These are phyloP conservation scores for Lepilemur ruficaudatus DNA, from an alignment of 2,797 vertebrate species.

Conservation along the genomic window DNA sequence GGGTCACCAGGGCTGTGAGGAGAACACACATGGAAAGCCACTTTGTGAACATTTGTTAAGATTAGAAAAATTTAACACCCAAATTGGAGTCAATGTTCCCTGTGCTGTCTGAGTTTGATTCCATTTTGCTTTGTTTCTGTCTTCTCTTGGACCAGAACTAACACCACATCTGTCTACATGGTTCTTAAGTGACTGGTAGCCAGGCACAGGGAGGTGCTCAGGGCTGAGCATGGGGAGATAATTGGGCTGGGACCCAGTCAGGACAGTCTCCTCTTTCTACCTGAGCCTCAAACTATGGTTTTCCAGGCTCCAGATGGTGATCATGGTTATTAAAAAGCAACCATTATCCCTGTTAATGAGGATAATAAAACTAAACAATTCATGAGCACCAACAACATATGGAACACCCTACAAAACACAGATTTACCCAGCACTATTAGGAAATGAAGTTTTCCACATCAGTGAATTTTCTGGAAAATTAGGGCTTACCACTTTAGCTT, in stretches of 20 bases:
- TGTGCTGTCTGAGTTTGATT: neutral
- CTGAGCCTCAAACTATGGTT: slow-evolving; percentile 4
- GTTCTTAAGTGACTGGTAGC: neutral
- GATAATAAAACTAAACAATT: slow-evolving; percentile 67
- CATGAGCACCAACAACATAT: slow-evolving; percentile 56
- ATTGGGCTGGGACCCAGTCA: neutral
- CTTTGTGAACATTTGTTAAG: neutral
- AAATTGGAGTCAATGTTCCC: neutral
- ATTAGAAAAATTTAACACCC: neutral
- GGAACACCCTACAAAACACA: slow-evolving; percentile 48
- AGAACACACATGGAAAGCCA: neutral
- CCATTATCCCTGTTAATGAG: slow-evolving; percentile 67
- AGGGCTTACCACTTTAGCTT: slow-evolving; percentile 29
- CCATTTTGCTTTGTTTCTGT: neutral
- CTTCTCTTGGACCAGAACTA: neutral
- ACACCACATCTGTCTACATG: neutral
- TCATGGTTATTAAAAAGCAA: slow-evolving; percentile 67
- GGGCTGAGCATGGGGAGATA: no score
- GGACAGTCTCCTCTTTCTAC: neutral
- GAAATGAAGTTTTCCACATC: slow-evolving; percentile 68
- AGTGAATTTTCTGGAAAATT: slow-evolving; percentile 63
- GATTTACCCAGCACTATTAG: slow-evolving; percentile 36
- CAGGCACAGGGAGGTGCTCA: neutral
- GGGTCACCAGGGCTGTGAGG: neutral
- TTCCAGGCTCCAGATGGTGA: slow-evolving; percentile 69